Evolutionary conservation across 92 coral and sea anemone species (phyloP).

Genomic region (Paragorgia papillata): DNA sequence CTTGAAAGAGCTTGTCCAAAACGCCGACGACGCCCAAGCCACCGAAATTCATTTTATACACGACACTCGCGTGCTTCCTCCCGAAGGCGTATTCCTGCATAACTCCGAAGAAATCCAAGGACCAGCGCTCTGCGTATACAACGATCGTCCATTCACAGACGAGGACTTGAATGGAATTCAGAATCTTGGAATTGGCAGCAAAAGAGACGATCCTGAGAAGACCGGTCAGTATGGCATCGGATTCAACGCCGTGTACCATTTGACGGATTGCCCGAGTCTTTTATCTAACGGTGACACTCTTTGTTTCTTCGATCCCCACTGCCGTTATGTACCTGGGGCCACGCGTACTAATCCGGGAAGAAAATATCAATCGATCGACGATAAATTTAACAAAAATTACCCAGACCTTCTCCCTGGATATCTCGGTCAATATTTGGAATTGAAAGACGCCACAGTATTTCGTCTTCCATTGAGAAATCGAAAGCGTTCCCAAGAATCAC

Average conservation of each 20-base stretch:
- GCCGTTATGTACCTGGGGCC: slow-evolving; percentile 20
- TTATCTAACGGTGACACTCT: slow-evolving; percentile 38
- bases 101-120: slow-evolving; percentile 41
- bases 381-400: slow-evolving; percentile 6
- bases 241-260: slow-evolving; percentile 48
- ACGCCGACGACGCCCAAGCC: slow-evolving; percentile 46
- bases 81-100: background rate
- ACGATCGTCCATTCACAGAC: slow-evolving; percentile 28
- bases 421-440: slow-evolving; percentile 35
- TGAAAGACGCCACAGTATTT: slow-evolving; percentile 68
- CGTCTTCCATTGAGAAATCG: slow-evolving; percentile 71
- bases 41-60: slow-evolving; percentile 35
- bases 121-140: slow-evolving; percentile 51
- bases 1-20: slow-evolving; percentile 41
- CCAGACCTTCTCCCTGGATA: slow-evolving; percentile 12
- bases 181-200: slow-evolving; percentile 45
- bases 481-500: slow-evolving; percentile 51
- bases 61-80: slow-evolving; percentile 23
- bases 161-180: slow-evolving; percentile 36
- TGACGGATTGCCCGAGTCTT: slow-evolving; percentile 48
- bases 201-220: slow-evolving; percentile 20
- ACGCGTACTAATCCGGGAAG: slow-evolving; percentile 20
- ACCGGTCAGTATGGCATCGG: slow-evolving; percentile 50
- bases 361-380: background rate
- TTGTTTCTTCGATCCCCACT: slow-evolving; percentile 38